These are phyloP conservation scores for Centropus bengalensis DNA, from an alignment of 2,113 vertebrate genomes.

Conservation along the genomic window DNA sequence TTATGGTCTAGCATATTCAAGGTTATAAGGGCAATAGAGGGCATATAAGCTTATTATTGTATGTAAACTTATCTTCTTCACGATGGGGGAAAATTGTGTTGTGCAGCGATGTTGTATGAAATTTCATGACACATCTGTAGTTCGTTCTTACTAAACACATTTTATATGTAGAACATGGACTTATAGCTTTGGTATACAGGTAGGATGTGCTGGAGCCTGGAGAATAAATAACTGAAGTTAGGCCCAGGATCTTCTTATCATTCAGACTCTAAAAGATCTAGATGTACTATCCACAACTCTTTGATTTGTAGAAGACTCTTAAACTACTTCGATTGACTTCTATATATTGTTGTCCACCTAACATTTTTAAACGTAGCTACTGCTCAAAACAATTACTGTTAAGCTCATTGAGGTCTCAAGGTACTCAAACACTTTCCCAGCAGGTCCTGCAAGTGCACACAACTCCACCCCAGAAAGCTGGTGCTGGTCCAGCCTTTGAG, in stretches of 20 bases:
- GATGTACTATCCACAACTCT: background rate
- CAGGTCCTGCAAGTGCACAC: background rate
- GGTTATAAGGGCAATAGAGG: background rate
- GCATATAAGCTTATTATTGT: background rate
- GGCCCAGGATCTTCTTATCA: background rate
- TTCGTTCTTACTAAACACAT: background rate
- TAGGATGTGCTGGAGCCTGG: background rate
- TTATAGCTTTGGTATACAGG: background rate
- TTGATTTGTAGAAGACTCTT: background rate
- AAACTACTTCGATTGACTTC: background rate
- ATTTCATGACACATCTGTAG: background rate
- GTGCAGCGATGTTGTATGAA: background rate
- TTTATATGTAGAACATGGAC: background rate
- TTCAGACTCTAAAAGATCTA: background rate
- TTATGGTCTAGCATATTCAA: background rate
- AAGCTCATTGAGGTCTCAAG: background rate
- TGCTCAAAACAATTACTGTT: background rate
- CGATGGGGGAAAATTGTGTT: fast-evolving
- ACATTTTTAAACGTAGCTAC: background rate
- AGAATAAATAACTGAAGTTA: background rate
- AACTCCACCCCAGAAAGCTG: background rate
- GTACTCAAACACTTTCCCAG: background rate
- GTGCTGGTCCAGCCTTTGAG: background rate
- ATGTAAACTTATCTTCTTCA: background rate
- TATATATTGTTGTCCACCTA: background rate